Conservation (phyloP, 2,888 invertebrate genomes). For the Drosophila pegasa region DNA sequence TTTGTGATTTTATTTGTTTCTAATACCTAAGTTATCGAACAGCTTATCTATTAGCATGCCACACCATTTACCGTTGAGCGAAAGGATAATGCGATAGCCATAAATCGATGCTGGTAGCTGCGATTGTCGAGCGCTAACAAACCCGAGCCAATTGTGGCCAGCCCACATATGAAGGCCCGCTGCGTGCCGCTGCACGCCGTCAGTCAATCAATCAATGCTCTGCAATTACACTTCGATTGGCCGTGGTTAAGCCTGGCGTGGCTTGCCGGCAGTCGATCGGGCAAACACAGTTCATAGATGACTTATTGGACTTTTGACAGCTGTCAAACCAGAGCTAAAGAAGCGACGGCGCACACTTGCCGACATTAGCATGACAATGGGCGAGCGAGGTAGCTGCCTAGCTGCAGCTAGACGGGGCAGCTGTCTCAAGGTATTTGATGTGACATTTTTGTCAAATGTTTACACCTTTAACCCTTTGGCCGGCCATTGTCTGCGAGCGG, state of each 20-base stretch:
- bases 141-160: constrained; percentile 11
- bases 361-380: constrained; percentile 56
- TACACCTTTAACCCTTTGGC: constrained; percentile 79
- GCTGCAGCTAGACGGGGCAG: constrained; percentile 34
- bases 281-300: constrained; percentile 63
- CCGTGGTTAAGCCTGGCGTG: constrained; percentile 55
- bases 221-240: constrained; percentile 53
- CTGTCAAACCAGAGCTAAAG: constrained; percentile 72
- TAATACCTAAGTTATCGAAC: background rate
- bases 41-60: background rate
- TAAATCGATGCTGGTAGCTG: constrained; percentile 40
- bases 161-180: constrained; percentile 49
- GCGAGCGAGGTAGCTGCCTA: background rate
- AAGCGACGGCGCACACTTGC: constrained; percentile 54
- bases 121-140: constrained; percentile 10
- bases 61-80: constrained; percentile 8
- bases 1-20: too few species aligned
- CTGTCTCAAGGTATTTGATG: constrained; percentile 66
- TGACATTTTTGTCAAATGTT: constrained; percentile 81
- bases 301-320: constrained; percentile 82
- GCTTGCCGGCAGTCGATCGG: constrained; percentile 41
- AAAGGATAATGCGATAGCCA: constrained; percentile 13
- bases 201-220: constrained; percentile 51
- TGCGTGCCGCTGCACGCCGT: background rate
- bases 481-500: constrained; percentile 52